Base-by-base conservation (phyloP, 2,888 invertebrate species). In the Conus canariensis region DNA sequence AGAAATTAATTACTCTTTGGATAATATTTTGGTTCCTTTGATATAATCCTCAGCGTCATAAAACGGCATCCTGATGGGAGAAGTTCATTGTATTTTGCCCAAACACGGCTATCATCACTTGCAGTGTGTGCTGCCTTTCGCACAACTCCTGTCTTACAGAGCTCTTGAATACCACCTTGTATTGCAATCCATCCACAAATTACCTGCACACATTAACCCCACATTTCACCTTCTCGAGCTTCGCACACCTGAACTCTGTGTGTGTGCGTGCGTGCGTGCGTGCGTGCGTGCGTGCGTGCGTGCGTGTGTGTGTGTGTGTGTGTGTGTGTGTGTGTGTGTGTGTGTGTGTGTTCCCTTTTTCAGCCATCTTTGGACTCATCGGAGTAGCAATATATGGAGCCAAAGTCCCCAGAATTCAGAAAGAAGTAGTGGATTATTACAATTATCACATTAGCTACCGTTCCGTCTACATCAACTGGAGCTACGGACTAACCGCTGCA, bases 291-390 rank as follows among this genome's bases (percentile, higher is more conserved):
- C n/a, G n/a, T 30, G 30, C 2, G 30, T 30, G 30, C 2, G 82
- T 82, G 82, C 56, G 82, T 82, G 30, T 82, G 80, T 30, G 80
- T 30, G 80, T 30, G 30, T 30, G 80, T 30, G 80, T 30, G 80
- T 30, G 80, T 30, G 80, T 30, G 80, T 30, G 56, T 30, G 80
- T 82, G 80, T 30, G 80, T 30, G 82, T 45, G 82, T 45, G 82
- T 45, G 45, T 19, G 30, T 30, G 80, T 19, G 9, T 30, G 45
- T 45, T n/a, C 7, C n/a, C 6, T n/a, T 5, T 74, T 74, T n/a
- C 74, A 80, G 77, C 14, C 12, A 80, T 30, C 45, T 80, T 80
- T 7, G 77, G 77, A 12, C 77, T 80, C 30, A 80, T 30, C 12
- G 77, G 77, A 14, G 77, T 80, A 14, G 30, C 30, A 2, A 30